phyloP scores from a whole-genome alignment of 92 coral and sea anemone species.

The Bergia sp. region DNA sequence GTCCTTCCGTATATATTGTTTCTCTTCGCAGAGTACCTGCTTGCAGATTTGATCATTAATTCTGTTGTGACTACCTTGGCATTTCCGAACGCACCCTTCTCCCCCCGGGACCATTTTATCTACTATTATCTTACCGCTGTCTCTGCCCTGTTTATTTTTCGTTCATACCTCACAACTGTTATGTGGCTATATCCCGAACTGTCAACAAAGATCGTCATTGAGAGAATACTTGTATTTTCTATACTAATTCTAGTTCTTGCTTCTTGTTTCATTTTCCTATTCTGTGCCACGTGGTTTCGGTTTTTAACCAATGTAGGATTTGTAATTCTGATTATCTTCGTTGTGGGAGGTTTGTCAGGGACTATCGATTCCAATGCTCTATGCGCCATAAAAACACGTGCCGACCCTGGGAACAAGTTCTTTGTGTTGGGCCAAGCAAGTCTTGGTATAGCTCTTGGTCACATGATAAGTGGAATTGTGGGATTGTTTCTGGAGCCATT shows the following conservation, averaged over 20 bases:
- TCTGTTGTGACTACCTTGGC: conserved; percentile 16
- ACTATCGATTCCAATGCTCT: conserved; percentile 28
- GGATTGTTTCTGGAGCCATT: conserved; percentile 37
- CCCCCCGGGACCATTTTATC: conserved; percentile 34
- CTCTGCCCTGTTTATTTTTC: conserved; percentile 4
- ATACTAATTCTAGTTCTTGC: background rate
- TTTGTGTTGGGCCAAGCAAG: conserved; percentile 32
- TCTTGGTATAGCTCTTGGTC: conserved; percentile 32
- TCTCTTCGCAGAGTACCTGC: conserved; percentile 28
- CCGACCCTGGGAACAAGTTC: conserved; percentile 13
- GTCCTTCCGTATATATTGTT: conserved; percentile 12
- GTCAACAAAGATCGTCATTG: conserved; percentile 6
- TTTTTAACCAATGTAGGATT: conserved; percentile 9
- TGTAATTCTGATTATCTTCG: background rate
- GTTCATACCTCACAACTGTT: conserved; percentile 7
- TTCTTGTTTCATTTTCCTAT: conserved; percentile 6
- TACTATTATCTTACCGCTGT: conserved; percentile 17
- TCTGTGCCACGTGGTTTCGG: conserved; percentile 35
- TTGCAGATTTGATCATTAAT: conserved; percentile 27
- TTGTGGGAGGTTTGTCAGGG: background rate
- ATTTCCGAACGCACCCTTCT: conserved; percentile 40
- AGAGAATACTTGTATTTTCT: background rate
- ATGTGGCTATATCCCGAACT: conserved; percentile 19
- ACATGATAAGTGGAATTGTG: conserved; percentile 42
- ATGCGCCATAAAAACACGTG: conserved; percentile 19